Conservation (phyloP, 2,888 invertebrate species). For the Apamea epomidion region DNA sequence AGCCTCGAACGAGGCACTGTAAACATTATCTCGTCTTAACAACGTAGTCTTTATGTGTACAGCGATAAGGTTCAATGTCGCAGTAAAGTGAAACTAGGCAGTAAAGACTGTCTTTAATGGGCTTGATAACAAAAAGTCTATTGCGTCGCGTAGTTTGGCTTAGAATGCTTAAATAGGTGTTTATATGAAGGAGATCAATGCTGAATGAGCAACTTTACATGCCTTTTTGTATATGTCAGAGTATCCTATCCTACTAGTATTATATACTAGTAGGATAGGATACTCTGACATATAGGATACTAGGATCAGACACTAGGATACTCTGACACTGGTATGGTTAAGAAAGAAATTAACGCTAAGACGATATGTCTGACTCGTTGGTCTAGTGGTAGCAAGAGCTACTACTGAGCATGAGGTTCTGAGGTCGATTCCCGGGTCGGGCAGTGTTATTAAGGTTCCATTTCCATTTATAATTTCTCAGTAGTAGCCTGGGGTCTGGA, state of each 20-base stretch:
- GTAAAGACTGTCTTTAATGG: slow-evolving; percentile 59
- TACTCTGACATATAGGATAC: too few species aligned
- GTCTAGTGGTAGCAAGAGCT: not conserved
- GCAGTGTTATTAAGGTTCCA: too few species aligned
- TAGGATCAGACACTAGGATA: too few species aligned
- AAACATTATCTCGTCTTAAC: slow-evolving; percentile 57
- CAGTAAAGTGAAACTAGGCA: slow-evolving; percentile 29
- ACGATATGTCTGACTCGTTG: too few species aligned
- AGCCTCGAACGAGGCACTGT: slow-evolving; percentile 50
- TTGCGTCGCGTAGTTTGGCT: slow-evolving; percentile 42
- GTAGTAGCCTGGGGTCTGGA: too few species aligned
- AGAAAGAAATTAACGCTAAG: not conserved
- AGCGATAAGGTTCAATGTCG: slow-evolving; percentile 55
- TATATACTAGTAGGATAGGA: too few species aligned
- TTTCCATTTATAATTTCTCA: too few species aligned
- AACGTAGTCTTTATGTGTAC: slow-evolving; percentile 54
- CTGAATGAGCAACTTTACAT: not conserved
- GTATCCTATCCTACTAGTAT: too few species aligned
- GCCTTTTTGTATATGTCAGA: not conserved
- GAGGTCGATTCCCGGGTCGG: too few species aligned
- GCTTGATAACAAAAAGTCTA: slow-evolving; percentile 54
- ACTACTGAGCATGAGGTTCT: too few species aligned
- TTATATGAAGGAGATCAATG: slow-evolving; percentile 18
- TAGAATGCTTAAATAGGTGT: slow-evolving; percentile 44
- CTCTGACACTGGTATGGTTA: not conserved